Evolutionary conservation across 2,797 vertebrate genomes (phyloP).

Genomic region (Allenopithecus nigroviridis): DNA sequence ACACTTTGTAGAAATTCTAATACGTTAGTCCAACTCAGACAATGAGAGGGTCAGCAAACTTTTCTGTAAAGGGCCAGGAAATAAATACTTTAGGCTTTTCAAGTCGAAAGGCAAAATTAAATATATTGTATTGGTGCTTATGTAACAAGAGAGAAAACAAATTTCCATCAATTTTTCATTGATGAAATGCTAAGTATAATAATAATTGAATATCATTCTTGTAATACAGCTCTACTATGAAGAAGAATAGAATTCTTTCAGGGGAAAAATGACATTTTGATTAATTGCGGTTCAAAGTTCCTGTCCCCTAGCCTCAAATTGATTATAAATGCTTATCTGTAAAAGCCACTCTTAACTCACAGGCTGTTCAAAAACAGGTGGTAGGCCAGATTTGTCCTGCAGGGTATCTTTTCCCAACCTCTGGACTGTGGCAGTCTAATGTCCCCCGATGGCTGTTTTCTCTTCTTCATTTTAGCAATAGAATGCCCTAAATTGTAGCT

Average conservation of each 20-base stretch:
- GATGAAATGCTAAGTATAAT: neutral
- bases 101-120: neutral
- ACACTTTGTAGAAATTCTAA: neutral
- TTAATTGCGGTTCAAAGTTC: neutral
- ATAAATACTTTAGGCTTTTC: neutral
- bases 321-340: neutral
- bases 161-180: neutral
- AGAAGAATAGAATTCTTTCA: neutral
- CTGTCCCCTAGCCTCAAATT: neutral
- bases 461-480: neutral
- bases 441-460: neutral
- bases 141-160: neutral
- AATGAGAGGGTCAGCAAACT: neutral
- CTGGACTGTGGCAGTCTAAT: neutral
- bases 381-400: too few relatives aligned
- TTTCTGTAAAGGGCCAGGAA: neutral
- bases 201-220: neutral
- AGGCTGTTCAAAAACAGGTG: neutral
- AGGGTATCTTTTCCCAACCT: neutral
- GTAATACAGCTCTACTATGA: neutral
- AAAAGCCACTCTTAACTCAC: neutral
- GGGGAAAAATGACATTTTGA: neutral
- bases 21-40: neutral
- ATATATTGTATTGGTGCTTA: neutral
- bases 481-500: neutral